Evolutionary conservation across 2,888 invertebrate genomes (phyloP).

Genomic region (Zele albiditarsus): DNA sequence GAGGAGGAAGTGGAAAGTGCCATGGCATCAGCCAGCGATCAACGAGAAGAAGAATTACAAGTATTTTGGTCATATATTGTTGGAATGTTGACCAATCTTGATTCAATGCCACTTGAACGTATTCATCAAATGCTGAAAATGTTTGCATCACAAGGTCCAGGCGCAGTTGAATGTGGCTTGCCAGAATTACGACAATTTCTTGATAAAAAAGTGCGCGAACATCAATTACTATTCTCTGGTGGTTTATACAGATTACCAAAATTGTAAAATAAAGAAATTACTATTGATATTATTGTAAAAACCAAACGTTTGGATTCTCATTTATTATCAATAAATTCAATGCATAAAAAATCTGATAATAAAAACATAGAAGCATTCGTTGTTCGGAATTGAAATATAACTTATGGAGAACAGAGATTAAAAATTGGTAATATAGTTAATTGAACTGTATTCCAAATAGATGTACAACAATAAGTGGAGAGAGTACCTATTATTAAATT

Average conservation of each 20-base stretch:
- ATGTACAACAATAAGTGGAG: not conserved
- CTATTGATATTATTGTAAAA: not conserved
- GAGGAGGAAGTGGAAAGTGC: slow-evolving; percentile 95
- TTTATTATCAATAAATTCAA: slow-evolving; percentile 2
- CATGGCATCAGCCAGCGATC: slow-evolving; percentile 95
- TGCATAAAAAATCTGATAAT: slow-evolving; percentile 2
- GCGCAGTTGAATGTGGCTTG: slow-evolving; percentile 89
- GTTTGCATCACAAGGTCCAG: slow-evolving; percentile 95
- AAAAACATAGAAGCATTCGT: slow-evolving; percentile 19
- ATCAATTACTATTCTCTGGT: slow-evolving; percentile 87
- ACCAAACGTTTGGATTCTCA: not conserved
- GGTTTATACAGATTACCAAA: slow-evolving; percentile 93
- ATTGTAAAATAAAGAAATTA: slow-evolving; percentile 67
- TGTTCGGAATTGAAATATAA: slow-evolving; percentile 9
- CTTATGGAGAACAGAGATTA: slow-evolving; percentile 1
- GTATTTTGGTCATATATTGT: slow-evolving; percentile 97
- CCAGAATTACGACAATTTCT: slow-evolving; percentile 92
- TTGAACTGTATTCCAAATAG: slow-evolving; percentile 30
- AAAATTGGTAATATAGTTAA: not conserved
- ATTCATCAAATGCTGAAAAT: slow-evolving; percentile 97
- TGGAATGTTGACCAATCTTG: slow-evolving; percentile 96
- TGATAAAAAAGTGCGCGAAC: slow-evolving; percentile 93
- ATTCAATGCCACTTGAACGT: slow-evolving; percentile 90
- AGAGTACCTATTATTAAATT: slow-evolving; percentile 19
- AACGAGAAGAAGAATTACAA: slow-evolving; percentile 94